phyloP scores from a whole-genome alignment of 2,113 vertebrate genomes.

The Globicephala melas region DNA sequence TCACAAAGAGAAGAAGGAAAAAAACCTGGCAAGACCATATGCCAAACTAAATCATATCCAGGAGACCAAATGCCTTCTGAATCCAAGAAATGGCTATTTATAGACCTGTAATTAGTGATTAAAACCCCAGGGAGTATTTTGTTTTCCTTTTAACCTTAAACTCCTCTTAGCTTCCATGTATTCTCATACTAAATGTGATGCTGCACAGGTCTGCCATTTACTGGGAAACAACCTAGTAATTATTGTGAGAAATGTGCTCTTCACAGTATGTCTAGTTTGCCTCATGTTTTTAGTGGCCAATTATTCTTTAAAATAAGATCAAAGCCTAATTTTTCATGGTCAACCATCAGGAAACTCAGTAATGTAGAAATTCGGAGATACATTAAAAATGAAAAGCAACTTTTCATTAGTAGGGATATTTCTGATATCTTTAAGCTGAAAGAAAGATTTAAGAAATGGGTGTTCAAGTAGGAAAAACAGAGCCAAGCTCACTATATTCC shows the following conservation, averaged over 20 bases:
- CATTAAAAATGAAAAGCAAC: not conserved
- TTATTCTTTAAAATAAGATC: slow-evolving; percentile 47
- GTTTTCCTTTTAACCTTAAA: slow-evolving; percentile 68
- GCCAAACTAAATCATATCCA: slow-evolving; percentile 63
- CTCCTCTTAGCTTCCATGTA: slow-evolving; percentile 3
- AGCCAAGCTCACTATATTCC: not conserved
- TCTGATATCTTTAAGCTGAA: not conserved
- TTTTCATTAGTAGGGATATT: not conserved
- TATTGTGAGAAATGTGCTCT: slow-evolving; percentile 18
- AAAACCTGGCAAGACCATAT: slow-evolving; percentile 53
- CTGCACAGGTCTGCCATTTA: not conserved
- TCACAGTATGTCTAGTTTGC: not conserved
- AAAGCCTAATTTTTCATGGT: not conserved
- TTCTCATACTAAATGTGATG: not conserved
- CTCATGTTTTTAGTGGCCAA: not conserved
- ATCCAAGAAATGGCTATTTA: slow-evolving; percentile 63
- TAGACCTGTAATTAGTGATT: slow-evolving; percentile 69
- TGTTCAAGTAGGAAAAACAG: not conserved
- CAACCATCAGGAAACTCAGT: not conserved
- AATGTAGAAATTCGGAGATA: not conserved
- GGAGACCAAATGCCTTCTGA: slow-evolving; percentile 35
- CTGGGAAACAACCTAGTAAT: slow-evolving; percentile 35
- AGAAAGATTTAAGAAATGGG: not conserved
- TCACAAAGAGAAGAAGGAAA: slow-evolving; percentile 33
- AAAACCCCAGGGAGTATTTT: slow-evolving; percentile 61